These are phyloP conservation scores for Aplocera efformata DNA, from an alignment of 2,888 invertebrate species.

Conservation along the genomic window DNA sequence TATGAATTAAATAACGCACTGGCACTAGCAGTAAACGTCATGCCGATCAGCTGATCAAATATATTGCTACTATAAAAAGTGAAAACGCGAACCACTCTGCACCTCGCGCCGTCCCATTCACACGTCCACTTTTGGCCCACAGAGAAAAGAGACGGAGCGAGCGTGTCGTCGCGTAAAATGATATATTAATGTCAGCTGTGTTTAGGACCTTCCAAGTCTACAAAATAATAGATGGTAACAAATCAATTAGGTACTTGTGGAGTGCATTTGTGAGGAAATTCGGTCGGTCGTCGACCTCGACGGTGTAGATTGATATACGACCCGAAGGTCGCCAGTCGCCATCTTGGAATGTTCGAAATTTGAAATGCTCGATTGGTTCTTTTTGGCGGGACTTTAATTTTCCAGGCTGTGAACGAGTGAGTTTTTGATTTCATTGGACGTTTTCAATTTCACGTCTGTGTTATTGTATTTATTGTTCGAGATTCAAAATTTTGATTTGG, in stretches of 20 bases:
- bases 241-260: slow-evolving; percentile 77
- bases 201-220: slow-evolving; percentile 80
- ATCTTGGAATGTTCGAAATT: slow-evolving; percentile 76
- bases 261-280: slow-evolving; percentile 79
- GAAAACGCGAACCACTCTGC: slow-evolving; percentile 74
- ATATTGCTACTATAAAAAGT: slow-evolving; percentile 81
- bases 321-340: slow-evolving; percentile 79
- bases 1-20: slow-evolving; percentile 75
- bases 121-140: slow-evolving; percentile 18
- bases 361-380: slow-evolving; percentile 64
- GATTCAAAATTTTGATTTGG: neutral
- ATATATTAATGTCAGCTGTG: slow-evolving; percentile 80
- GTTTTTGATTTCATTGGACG: slow-evolving; percentile 22
- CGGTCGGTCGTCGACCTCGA: slow-evolving; percentile 77
- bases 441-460: slow-evolving; percentile 14
- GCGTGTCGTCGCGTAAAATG: slow-evolving; percentile 75
- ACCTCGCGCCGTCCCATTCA: slow-evolving; percentile 53
- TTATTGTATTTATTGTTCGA: slow-evolving; percentile 15
- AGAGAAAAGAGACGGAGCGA: slow-evolving; percentile 47
- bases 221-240: slow-evolving; percentile 80
- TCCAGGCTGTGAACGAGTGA: slow-evolving; percentile 15
- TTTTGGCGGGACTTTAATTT: slow-evolving; percentile 26
- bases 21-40: slow-evolving; percentile 74
- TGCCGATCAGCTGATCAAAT: slow-evolving; percentile 80
- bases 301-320: slow-evolving; percentile 76